These are phyloP conservation scores for Xenotilapia flavipinnis DNA, from an alignment of 2,113 vertebrate genomes.

Conservation along the genomic window DNA sequence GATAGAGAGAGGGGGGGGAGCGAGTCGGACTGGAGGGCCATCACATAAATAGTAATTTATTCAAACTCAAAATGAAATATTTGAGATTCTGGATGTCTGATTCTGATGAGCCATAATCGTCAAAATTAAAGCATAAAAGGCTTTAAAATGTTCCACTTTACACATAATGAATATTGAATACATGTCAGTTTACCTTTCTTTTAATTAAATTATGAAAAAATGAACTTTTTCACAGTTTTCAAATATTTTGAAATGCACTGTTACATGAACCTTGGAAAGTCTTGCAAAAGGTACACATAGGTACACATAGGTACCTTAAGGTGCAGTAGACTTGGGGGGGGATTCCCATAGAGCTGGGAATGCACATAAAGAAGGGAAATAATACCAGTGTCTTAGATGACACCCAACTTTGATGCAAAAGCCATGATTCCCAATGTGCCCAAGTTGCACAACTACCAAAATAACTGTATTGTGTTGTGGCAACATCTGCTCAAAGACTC, in stretches of 20 bases:
- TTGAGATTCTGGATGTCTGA: neutral
- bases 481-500: neutral
- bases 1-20: neutral
- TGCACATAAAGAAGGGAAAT: neutral
- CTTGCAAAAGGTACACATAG: neutral
- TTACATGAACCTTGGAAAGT: neutral
- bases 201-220: neutral
- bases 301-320: neutral
- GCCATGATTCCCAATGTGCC: neutral
- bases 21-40: neutral
- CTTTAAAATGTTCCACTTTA: neutral
- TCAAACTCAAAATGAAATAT: neutral
- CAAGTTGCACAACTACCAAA: neutral
- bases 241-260: neutral
- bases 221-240: neutral
- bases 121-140: neutral
- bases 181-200: neutral
- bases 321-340: neutral
- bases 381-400: neutral
- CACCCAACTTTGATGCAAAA: neutral
- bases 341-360: neutral
- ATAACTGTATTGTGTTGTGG: neutral
- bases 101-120: neutral
- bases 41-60: neutral
- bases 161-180: neutral